These are phyloP conservation scores for Sebastes fasciatus DNA, from an alignment of 2,113 vertebrate genomes.

Conservation along the genomic window DNA sequence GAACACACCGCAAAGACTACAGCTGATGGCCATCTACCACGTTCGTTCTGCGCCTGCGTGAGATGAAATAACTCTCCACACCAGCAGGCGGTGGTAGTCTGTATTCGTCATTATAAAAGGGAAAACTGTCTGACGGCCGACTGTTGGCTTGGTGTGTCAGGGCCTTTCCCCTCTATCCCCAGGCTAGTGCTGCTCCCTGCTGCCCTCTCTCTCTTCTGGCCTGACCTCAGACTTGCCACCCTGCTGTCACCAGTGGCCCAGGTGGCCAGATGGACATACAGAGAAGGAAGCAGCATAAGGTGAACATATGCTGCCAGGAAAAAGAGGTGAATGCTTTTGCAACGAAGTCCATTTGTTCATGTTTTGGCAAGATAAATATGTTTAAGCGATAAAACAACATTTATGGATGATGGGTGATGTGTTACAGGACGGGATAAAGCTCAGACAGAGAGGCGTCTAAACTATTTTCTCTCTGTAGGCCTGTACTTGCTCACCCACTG, in stretches of 20 bases:
- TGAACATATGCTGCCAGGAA: conserved; percentile 68
- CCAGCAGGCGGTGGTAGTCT: no score
- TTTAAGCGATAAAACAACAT: conserved; percentile 16
- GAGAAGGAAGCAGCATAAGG: conserved; percentile 66
- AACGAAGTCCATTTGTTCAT: conserved; percentile 21
- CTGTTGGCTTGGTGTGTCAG: no score
- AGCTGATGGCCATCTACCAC: no score
- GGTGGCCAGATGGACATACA: conserved; percentile 66
- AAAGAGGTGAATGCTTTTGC: conserved; percentile 3
- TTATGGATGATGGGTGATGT: conserved; percentile 28
- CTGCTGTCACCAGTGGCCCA: conserved; percentile 56
- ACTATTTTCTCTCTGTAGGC: conserved; percentile 27
- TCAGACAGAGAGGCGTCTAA: conserved; percentile 45
- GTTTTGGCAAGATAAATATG: conserved; percentile 31
- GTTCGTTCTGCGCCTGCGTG: no score
- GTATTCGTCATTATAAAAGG: no score
- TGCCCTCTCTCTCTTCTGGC: conserved; percentile 54
- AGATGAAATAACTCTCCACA: no score
- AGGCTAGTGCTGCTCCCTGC: conserved; percentile 18
- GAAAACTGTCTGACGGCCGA: no score
- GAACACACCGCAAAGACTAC: no score
- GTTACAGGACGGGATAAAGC: conserved; percentile 32
- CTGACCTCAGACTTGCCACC: conserved; percentile 61
- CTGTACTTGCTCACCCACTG: conserved; percentile 56
- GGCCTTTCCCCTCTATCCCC: not conserved